A percentile compares a stretch with the other conserved stretches of the same genome.
Evolutionary conservation across 2,888 invertebrate genomes (phyloP).

Genomic region (Oscheius onirici): DNA sequence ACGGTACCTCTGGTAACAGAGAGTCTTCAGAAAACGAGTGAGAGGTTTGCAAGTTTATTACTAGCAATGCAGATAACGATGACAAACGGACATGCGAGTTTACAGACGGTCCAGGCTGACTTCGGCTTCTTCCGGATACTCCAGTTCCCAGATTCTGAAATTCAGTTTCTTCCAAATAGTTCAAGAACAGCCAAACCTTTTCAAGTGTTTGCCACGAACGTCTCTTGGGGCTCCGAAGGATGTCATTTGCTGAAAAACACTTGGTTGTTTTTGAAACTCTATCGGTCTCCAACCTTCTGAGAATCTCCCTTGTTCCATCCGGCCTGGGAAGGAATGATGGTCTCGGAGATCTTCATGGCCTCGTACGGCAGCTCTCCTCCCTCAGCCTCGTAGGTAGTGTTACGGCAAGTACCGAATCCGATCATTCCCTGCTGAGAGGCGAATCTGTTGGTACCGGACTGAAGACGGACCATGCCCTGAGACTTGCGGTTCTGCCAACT

Average conservation of each 20-base stretch:
- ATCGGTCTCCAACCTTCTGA: too few species aligned
- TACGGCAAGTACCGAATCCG: slow-evolving; percentile 65
- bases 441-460: slow-evolving; percentile 70
- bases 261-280: too few species aligned
- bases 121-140: slow-evolving; percentile 67
- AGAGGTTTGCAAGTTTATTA: too few species aligned
- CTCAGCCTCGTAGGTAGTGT: slow-evolving; percentile 70
- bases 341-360: slow-evolving; percentile 70
- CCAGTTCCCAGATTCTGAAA: slow-evolving; percentile 71
- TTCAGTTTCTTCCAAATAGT: too few species aligned
- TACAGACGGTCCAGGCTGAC: slow-evolving; percentile 69
- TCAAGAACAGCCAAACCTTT: too few species aligned
- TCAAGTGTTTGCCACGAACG: slow-evolving; percentile 71
- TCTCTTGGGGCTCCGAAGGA: slow-evolving; percentile 70
- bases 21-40: too few species aligned
- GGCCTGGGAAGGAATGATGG: slow-evolving; percentile 71
- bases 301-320: slow-evolving; percentile 72
- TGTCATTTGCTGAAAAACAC: slow-evolving; percentile 63
- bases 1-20: too few species aligned
- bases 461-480: slow-evolving; percentile 70
- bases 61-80: too few species aligned
- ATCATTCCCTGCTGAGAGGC: slow-evolving; percentile 68
- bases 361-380: slow-evolving; percentile 71
- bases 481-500: slow-evolving; percentile 70
- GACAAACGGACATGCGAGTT: slow-evolving; percentile 14